Conservation (phyloP, 2,797 vertebrate genomes). For the Vultur gryphus region DNA sequence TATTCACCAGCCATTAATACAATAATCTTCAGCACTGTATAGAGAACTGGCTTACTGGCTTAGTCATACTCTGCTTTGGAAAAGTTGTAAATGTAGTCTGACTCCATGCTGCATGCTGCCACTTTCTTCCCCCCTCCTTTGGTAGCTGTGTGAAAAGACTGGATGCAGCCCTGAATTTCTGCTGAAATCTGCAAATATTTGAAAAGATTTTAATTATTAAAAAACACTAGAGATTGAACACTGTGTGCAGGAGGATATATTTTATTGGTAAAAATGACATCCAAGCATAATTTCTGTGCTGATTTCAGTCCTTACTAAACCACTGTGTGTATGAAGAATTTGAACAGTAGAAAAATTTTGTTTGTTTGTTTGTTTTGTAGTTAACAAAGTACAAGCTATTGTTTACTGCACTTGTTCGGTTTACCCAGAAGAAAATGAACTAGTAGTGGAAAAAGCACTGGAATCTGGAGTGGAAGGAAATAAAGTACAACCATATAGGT, state of each 20-base stretch:
- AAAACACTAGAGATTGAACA: not conserved
- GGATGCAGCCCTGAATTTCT: not conserved
- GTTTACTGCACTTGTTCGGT: conserved; percentile 88
- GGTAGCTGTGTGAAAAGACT: not conserved
- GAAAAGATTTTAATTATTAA: not conserved
- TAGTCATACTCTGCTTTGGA: not conserved
- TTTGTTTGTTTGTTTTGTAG: conserved; percentile 67
- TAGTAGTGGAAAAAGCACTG: conserved; percentile 80
- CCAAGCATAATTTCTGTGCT: not conserved
- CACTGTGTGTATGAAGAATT: not conserved
- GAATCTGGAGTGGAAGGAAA: conserved; percentile 65
- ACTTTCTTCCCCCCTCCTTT: not conserved
- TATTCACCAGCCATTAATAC: not conserved
- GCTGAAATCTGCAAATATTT: not conserved
- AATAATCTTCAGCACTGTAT: not conserved
- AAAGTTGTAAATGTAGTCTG: not conserved
- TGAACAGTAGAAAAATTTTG: not conserved
- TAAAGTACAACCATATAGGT: conserved; percentile 81
- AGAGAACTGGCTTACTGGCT: not conserved
- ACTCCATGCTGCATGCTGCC: not conserved
- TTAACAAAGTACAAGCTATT: conserved; percentile 80
- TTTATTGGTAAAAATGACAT: not conserved
- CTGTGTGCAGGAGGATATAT: not conserved
- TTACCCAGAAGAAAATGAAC: conserved; percentile 87
- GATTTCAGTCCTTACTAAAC: not conserved